Base-by-base conservation (phyloP, 2,888 invertebrate genomes). In the Hirtodrosophila alboralis region DNA sequence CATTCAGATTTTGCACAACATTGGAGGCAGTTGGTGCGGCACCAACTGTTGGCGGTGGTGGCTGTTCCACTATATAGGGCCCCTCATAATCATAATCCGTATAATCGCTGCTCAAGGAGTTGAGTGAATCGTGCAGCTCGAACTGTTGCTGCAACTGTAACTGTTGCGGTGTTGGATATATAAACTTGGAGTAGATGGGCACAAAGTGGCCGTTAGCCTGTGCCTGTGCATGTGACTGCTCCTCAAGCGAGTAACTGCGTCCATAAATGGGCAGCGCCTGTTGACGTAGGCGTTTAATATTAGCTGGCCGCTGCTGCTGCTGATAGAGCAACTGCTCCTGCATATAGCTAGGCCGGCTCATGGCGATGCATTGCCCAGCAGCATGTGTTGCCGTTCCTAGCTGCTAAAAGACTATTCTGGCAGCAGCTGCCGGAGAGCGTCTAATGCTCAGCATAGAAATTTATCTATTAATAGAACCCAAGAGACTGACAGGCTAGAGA, bases 1-100 rank as follows among this genome's bases (percentile, higher is more conserved):
- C 78, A 38, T 85, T 87, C 4, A 90, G 76, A 58, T 88, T 87
- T 36, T 76, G 83, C 34, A 88, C 84, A 21, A 88, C 84, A 54
- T 86, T 76, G 4, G 80, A 47, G 9, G 58, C 56, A 4, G 48
- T 12, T 4, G 53, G 8, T 2, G 59, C 23, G 4, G 38, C 13
- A 4, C 43, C 14, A 3, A 52, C 16, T 1, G 13, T 12, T 2
- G 26, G 3, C 9, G 26, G 7, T 1, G 9, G 8, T 13, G 67
- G 37, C n/a, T 63, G 49, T 5, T 80, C 76, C 7, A 84, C 40
- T 37, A 76, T 58, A 30, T 34, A 79, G 28, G 67, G 12, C 9
- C 48, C 62, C 41, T 52, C 61, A 51, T 73, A 66, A 26, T 75
- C 78, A 54, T 68, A 76, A 36, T 75, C 81, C 18, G 54, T 63